Percentiles rank a stretch among this genome's conserved stretches.
These are phyloP conservation scores for Venturia canescens DNA, from an alignment of 1,140 invertebrate genomes.

Conservation along the genomic window DNA sequence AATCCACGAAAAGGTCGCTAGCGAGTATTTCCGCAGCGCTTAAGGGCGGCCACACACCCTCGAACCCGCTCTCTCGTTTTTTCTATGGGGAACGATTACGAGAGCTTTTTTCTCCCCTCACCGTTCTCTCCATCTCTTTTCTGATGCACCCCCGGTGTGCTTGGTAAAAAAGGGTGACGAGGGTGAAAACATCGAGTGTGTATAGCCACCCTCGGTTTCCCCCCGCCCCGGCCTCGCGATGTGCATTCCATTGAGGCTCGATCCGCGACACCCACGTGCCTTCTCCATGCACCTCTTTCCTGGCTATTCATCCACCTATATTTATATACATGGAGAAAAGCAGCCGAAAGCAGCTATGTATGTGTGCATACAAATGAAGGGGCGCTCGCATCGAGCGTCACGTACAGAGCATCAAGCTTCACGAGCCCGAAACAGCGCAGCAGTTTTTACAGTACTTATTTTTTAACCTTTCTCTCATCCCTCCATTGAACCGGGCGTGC, in stretches of 20 bases:
- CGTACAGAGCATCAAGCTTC: slow-evolving; percentile 40
- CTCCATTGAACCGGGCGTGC: slow-evolving; percentile 15
- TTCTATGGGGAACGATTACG: slow-evolving; percentile 32
- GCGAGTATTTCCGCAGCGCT: slow-evolving; percentile 10
- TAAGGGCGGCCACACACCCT: slow-evolving; percentile 15
- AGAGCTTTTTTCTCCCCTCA: slow-evolving; percentile 1
- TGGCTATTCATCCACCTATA: slow-evolving; percentile 6
- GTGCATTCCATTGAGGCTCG: slow-evolving; percentile 43
- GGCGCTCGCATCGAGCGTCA: not conserved
- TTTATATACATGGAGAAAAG: not conserved
- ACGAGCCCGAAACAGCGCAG: slow-evolving; percentile 38
- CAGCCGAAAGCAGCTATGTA: too few species aligned
- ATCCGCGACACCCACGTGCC: slow-evolving; percentile 37
- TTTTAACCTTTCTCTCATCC: slow-evolving; percentile 40
- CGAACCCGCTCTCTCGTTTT: not conserved
- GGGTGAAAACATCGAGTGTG: slow-evolving; percentile 43
- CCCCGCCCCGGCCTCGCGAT: not conserved
- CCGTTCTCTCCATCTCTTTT: not conserved
- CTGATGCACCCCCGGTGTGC: not conserved
- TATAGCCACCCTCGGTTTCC: slow-evolving; percentile 25
- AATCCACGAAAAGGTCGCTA: slow-evolving; percentile 24
- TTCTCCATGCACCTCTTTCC: slow-evolving; percentile 4
- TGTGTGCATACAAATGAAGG: not conserved
- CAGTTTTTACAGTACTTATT: slow-evolving; percentile 54
- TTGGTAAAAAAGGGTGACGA: slow-evolving; percentile 37